These are phyloP conservation scores for Crambe crambe DNA, from an alignment of 37 sponge, comb jelly and placozoan species.

Conservation along the genomic window DNA sequence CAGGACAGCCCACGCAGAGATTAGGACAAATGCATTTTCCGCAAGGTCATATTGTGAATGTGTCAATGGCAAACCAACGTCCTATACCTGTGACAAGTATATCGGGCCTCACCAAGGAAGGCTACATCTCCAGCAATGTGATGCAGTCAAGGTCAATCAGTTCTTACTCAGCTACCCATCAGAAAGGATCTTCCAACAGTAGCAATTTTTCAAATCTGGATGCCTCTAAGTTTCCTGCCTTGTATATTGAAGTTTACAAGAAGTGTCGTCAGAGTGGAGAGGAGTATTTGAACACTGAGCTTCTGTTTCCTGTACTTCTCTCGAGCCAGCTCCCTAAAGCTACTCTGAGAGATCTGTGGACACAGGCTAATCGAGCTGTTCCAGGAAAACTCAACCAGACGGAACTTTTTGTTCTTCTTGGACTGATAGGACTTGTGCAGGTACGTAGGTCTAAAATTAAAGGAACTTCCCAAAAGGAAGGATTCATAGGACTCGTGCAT, in stretches of 20 bases:
- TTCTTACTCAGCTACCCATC: background rate
- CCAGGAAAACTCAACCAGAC: constrained; percentile 50
- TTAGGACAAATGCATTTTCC: background rate
- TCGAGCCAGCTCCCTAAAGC: constrained; percentile 35
- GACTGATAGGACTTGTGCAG: constrained; percentile 56
- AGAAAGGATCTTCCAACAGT: too few relatives aligned
- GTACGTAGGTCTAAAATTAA: constrained; percentile 17
- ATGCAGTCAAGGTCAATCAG: background rate
- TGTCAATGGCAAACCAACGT: background rate
- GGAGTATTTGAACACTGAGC: constrained; percentile 27
- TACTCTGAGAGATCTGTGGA: constrained; percentile 41
- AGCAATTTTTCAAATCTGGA: constrained; percentile 7
- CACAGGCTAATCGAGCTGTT: constrained; percentile 5
- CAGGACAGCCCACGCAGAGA: background rate
- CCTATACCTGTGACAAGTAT: constrained; percentile 8
- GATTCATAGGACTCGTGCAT: background rate
- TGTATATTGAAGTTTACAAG: constrained; percentile 38
- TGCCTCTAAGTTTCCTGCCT: constrained; percentile 26
- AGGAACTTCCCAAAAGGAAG: background rate
- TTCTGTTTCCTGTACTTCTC: constrained; percentile 42
- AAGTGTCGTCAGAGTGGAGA: constrained; percentile 23
- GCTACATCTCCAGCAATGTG: background rate
- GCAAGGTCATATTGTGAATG: background rate
- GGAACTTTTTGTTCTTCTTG: constrained; percentile 53
- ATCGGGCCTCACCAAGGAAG: constrained; percentile 2